phyloP scores from a whole-genome alignment of 2,797 vertebrate species.

The Epinephelus coioides region DNA sequence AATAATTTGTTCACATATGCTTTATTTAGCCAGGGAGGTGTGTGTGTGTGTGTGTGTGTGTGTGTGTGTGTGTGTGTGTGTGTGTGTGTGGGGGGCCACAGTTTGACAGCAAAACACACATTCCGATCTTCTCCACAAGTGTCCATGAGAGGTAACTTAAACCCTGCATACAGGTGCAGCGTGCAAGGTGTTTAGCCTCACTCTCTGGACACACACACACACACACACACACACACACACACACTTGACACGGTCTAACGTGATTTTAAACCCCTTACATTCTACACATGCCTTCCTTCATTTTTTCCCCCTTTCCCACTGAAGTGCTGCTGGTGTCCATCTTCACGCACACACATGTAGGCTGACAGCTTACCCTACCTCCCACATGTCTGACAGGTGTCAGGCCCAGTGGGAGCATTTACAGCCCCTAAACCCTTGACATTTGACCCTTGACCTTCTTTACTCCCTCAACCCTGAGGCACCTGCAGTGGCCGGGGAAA shows the following conservation, averaged over 20 bases:
- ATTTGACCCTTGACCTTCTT: slow-evolving; percentile 75
- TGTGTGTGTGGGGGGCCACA: background rate
- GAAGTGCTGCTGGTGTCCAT: slow-evolving; percentile 65
- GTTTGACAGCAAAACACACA: slow-evolving; percentile 62
- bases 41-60: background rate
- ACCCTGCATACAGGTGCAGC: slow-evolving; percentile 82
- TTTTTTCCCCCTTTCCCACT: slow-evolving; percentile 48
- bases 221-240: slow-evolving; percentile 44
- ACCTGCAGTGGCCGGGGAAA: slow-evolving; percentile 80
- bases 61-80: too few species aligned
- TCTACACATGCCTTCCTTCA: slow-evolving; percentile 76
- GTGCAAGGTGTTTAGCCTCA: slow-evolving; percentile 82
- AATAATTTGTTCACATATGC: background rate
- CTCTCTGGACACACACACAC: slow-evolving; percentile 35
- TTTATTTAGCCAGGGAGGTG: background rate
- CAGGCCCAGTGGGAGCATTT: slow-evolving; percentile 81
- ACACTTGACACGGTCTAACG: slow-evolving; percentile 58
- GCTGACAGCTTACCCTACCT: slow-evolving; percentile 80
- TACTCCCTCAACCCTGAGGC: slow-evolving; percentile 65
- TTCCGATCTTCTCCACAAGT: slow-evolving; percentile 55
- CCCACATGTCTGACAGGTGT: slow-evolving; percentile 89
- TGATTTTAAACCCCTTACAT: slow-evolving; percentile 73
- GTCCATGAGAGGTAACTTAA: slow-evolving; percentile 67
- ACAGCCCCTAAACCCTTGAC: slow-evolving; percentile 82
- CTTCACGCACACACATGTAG: slow-evolving; percentile 38